Conservation (phyloP, 2,797 vertebrate genomes). For the Triplophysa yarkandensis region DNA sequence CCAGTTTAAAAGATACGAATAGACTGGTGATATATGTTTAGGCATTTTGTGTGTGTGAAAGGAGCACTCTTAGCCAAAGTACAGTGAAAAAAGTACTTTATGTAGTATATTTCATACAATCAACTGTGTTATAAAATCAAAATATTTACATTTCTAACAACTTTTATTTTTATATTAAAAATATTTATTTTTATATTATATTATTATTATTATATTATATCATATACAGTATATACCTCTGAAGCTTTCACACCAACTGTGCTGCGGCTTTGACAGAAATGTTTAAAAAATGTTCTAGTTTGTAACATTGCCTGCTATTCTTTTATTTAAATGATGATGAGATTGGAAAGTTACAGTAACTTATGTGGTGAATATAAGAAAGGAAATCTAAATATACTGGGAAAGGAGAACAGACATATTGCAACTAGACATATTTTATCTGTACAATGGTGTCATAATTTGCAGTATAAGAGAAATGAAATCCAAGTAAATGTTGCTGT, state of each 20-base stretch:
- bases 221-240: too few relatives aligned
- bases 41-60: not conserved
- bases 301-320: not conserved
- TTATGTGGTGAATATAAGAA: not conserved
- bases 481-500: not conserved
- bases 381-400: not conserved
- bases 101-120: not conserved
- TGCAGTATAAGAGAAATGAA: not conserved
- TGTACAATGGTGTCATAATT: not conserved
- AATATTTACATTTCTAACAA: too few relatives aligned
- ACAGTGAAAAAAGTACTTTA: not conserved
- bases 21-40: too few relatives aligned
- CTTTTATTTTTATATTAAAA: not conserved
- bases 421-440: not conserved
- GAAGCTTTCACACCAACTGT: too few relatives aligned
- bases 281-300: too few relatives aligned
- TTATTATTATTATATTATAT: too few relatives aligned
- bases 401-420: not conserved
- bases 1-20: not conserved
- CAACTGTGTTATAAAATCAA: too few relatives aligned
- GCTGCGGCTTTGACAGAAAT: too few relatives aligned
- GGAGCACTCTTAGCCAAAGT: not conserved
- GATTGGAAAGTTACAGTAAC: not conserved
- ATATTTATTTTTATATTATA: not conserved
- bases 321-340: not conserved